Percentiles rank a stretch among this genome's conserved stretches.
Conservation (phyloP, 2,113 vertebrate genomes). For the Stomatorhinus ivindoensis region DNA sequence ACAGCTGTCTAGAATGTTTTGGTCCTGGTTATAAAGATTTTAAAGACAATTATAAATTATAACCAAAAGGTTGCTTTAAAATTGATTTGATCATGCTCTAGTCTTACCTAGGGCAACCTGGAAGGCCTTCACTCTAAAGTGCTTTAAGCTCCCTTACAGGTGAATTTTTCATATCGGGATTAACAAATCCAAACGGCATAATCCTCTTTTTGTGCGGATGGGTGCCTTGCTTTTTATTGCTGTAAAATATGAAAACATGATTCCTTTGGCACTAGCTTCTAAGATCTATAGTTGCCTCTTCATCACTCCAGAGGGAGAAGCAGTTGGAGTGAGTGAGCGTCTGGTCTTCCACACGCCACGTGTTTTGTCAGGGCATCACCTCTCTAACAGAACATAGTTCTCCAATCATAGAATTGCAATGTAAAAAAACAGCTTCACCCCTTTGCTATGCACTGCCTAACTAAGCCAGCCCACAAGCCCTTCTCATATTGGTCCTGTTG, state of each 20-base stretch:
- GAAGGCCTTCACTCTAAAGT: neutral
- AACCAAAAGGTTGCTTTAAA: neutral
- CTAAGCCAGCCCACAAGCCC: neutral
- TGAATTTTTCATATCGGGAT: neutral
- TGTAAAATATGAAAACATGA: neutral
- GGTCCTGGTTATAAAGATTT: neutral
- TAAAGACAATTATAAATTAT: neutral
- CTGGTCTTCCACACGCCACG: neutral
- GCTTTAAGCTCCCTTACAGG: neutral
- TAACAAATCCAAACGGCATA: neutral
- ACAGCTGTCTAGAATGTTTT: neutral
- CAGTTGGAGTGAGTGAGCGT: neutral
- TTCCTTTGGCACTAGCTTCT: neutral
- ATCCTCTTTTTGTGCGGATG: neutral
- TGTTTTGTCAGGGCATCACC: neutral
- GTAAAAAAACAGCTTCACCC: neutral
- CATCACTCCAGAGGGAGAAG: neutral
- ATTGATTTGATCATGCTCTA: neutral
- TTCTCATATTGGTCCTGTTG: neutral
- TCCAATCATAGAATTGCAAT: neutral
- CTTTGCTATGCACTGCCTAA: neutral
- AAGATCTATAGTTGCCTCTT: neutral
- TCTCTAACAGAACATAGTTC: neutral
- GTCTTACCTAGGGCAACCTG: neutral
- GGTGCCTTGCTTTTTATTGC: neutral